These are phyloP conservation scores for Podilymbus podiceps DNA, from an alignment of 2,113 vertebrate genomes.

Conservation along the genomic window DNA sequence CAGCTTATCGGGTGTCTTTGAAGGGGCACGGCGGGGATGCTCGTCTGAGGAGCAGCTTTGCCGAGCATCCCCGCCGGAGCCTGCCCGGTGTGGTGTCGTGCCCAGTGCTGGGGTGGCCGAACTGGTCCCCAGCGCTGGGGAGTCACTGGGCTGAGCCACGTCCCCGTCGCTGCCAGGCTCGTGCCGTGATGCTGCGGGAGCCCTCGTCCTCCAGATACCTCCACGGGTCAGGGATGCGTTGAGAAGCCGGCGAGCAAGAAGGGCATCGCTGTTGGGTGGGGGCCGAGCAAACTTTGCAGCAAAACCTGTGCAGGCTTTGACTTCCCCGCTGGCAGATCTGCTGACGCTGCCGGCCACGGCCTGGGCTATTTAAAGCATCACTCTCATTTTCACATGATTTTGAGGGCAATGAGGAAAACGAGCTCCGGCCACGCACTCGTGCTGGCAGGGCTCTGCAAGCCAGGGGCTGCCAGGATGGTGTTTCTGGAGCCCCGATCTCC, in stretches of 20 bases:
- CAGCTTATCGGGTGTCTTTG: rapidly evolving
- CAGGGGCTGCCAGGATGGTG: neutral
- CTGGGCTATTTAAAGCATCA: neutral
- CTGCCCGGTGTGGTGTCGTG: rapidly evolving
- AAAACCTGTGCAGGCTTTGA: neutral
- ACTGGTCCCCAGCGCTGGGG: neutral
- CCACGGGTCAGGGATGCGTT: rapidly evolving
- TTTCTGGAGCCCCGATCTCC: neutral
- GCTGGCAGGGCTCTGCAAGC: neutral
- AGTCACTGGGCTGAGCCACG: neutral
- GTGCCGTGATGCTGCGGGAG: neutral
- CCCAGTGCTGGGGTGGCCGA: neutral
- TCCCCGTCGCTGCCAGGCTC: neutral
- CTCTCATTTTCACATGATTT: conserved; percentile 33
- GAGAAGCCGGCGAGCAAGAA: neutral
- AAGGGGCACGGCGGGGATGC: neutral
- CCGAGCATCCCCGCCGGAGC: rapidly evolving
- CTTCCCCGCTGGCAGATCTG: neutral
- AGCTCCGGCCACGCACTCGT: neutral
- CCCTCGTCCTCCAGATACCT: neutral
- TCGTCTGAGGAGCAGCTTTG: neutral
- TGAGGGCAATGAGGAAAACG: neutral
- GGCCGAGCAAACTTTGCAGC: neutral
- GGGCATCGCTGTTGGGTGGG: neutral
- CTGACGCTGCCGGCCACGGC: neutral